Evolutionary conservation across 1,140 invertebrate genomes (phyloP).

Genomic region (Ceratosolen fusciceps): DNA sequence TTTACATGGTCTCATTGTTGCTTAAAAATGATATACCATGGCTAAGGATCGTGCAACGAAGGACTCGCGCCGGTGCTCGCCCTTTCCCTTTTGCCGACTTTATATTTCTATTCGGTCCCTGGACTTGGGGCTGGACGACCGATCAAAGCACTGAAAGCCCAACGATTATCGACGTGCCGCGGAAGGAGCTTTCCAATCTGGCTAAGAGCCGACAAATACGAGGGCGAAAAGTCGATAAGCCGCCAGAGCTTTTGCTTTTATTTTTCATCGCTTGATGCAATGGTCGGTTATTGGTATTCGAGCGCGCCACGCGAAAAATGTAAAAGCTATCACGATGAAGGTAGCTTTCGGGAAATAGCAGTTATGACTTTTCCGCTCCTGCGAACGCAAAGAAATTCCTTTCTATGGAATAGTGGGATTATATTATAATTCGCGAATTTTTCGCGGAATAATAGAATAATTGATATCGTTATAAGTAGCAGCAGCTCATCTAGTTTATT

Average conservation of each 20-base stretch:
- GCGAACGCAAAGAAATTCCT: background rate
- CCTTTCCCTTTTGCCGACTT: background rate
- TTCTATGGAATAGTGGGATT: background rate
- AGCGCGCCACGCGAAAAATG: too few relatives aligned
- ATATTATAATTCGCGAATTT: background rate
- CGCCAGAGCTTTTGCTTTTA: background rate
- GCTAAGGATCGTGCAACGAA: slow-evolving; percentile 1
- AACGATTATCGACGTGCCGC: background rate
- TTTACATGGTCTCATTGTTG: slow-evolving; percentile 41
- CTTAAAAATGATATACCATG: slow-evolving; percentile 31
- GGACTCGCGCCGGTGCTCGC: background rate
- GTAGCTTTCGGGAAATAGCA: background rate
- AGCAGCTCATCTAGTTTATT: background rate
- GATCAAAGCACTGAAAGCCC: background rate
- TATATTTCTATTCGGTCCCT: background rate
- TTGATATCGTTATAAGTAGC: background rate
- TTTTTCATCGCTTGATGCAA: too few relatives aligned
- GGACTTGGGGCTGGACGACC: background rate
- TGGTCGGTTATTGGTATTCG: too few relatives aligned
- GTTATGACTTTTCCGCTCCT: background rate
- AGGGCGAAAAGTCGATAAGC: background rate
- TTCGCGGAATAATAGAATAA: slow-evolving; percentile 5
- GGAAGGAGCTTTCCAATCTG: slow-evolving; percentile 5
- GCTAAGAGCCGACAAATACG: background rate
- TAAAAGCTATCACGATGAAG: too few relatives aligned